Base-by-base conservation (phyloP, 1,140 invertebrate species). In the Pogonognathellus flavescens region DNA sequence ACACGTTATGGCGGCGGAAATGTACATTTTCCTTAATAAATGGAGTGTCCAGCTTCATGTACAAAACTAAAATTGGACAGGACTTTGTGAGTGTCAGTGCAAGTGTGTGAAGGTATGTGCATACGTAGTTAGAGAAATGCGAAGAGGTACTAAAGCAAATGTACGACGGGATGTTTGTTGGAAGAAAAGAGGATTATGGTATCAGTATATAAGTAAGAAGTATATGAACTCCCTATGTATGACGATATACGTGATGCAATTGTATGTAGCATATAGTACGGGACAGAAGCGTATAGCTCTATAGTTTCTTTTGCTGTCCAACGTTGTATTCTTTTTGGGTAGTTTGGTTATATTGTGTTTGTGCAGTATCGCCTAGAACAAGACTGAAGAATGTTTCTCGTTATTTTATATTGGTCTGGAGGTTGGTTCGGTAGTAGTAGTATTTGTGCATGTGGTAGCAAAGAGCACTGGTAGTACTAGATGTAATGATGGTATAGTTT, bases 1-100 rank as follows among this genome's bases (percentile, higher is more conserved):
- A 18, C n/a, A 76, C 70, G 41, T 76, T 76, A 76, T 6, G 31
- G 70, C 70, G 70, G 70, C 70, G 70, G 70, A 76, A 76, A 50
- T 31, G 70, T 49, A 76, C 14, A 49, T 22, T 76, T 76, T 14
- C 1, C 10, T 76, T 76, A 76, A 76, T 76, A 76, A 76, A 76
- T 76, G 70, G 70, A 76, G 70, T 76, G 70, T 76, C 70, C 70
- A 76, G 70, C 70, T 76, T 50, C 70, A 41, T 76, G 70, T 76
- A 76, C 31, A 31, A n/a, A 76, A 76, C 70, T 49, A 50, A 76
- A 49, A 76, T 76, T 76, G 70, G 70, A 31, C 3, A 57, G 31
- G 49, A 18, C 70, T 76, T 57, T 14, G 11, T 14, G 59, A 13
- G 13, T 18, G 31, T 76, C 66, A 20, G 59, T 60, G 18, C 59